phyloP scores from a whole-genome alignment of 2,888 invertebrate species.

The Agriotes lineatus region DNA sequence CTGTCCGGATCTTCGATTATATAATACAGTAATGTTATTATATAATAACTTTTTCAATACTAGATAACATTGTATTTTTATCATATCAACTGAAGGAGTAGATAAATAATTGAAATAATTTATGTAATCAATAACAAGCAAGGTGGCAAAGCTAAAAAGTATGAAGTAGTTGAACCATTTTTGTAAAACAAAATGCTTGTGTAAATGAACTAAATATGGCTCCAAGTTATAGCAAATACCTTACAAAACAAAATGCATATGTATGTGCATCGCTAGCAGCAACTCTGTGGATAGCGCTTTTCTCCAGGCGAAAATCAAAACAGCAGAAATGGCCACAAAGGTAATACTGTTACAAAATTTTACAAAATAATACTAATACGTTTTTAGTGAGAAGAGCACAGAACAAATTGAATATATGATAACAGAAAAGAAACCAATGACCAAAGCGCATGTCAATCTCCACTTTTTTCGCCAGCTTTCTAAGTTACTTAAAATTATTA shows the following conservation, averaged over 20 bases:
- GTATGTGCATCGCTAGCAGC: slow-evolving; percentile 76
- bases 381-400: slow-evolving; percentile 52
- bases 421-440: slow-evolving; percentile 74
- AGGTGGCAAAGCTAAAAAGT: no score
- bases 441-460: slow-evolving; percentile 82
- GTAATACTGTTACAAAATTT: background rate
- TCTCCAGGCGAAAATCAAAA: slow-evolving; percentile 66
- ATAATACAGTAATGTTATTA: no score
- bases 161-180: no score
- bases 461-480: slow-evolving; percentile 79
- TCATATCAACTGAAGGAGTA: no score
- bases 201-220: slow-evolving; percentile 79
- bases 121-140: no score
- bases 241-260: slow-evolving; percentile 74
- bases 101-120: no score
- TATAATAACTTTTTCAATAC: no score
- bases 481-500: slow-evolving; percentile 77
- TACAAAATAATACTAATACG: background rate
- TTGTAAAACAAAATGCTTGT: no score
- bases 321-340: background rate
- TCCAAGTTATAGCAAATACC: slow-evolving; percentile 81
- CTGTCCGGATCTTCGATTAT: no score
- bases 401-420: slow-evolving; percentile 86
- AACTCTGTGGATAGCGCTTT: slow-evolving; percentile 71
- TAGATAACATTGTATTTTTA: no score